These are phyloP conservation scores for Perizoma flavofasciatum DNA, from an alignment of 2,888 invertebrate species.

Conservation along the genomic window DNA sequence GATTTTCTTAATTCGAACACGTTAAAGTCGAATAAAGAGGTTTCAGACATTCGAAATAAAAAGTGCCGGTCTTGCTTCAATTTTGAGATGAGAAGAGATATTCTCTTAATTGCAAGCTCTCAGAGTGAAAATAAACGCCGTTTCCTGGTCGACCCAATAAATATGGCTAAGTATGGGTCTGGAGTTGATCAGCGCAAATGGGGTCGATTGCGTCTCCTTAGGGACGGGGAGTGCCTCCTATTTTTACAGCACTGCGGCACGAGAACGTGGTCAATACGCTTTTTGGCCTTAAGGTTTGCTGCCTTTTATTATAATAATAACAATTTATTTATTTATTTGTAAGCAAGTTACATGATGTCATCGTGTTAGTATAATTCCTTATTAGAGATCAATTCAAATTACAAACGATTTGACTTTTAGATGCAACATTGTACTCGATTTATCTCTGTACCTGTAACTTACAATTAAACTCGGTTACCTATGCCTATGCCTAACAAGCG, in stretches of 20 bases:
- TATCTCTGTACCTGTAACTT: no score
- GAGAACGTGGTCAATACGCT: constrained; percentile 5
- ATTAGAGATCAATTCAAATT: no score
- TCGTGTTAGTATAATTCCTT: no score
- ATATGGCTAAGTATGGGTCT: constrained; percentile 64
- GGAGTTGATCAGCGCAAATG: constrained; percentile 70
- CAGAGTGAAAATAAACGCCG: constrained; percentile 66
- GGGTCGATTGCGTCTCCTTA: constrained; percentile 51
- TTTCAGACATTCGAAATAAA: constrained; percentile 6
- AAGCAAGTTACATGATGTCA: background rate
- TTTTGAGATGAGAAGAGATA: constrained; percentile 7
- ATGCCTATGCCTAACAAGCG: no score
- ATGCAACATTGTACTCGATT: no score
- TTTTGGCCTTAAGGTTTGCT: constrained; percentile 4
- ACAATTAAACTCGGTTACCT: no score
- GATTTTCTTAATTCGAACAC: constrained; percentile 52
- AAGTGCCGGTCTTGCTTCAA: background rate
- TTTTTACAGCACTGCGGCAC: constrained; percentile 69
- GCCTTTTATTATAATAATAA: no score
- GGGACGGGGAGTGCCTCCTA: constrained; percentile 54
- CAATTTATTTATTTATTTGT: background rate
- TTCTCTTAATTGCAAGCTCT: constrained; percentile 32
- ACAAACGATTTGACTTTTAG: no score
- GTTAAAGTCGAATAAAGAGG: constrained; percentile 21
- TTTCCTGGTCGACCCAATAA: constrained; percentile 74